Evolutionary conservation across 2,888 invertebrate species (phyloP).

Genomic region (Dexiosoma caninum): DNA sequence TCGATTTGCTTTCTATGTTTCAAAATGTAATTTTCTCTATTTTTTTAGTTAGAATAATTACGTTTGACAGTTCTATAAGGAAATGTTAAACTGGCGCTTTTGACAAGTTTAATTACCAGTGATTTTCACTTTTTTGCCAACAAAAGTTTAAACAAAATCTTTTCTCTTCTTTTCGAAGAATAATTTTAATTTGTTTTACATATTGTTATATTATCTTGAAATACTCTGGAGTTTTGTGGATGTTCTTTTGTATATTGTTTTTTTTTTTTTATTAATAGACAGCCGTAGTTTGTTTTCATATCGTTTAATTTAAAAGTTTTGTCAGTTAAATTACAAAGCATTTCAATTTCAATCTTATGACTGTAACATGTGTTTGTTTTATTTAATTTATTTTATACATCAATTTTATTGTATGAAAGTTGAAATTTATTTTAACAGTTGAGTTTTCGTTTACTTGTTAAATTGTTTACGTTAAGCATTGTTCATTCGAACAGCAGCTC

Average conservation of each 20-base stretch:
- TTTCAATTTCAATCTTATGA: slow-evolving; percentile 24
- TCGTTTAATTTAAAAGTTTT: slow-evolving; percentile 41
- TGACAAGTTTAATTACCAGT: slow-evolving; percentile 32
- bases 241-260: slow-evolving; percentile 37
- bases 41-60: not conserved
- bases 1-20: not conserved
- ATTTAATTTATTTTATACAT: too few relatives aligned
- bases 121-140: slow-evolving; percentile 17
- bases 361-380: not conserved
- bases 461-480: not conserved
- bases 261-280: too few relatives aligned
- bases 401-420: too few relatives aligned
- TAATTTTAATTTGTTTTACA: not conserved
- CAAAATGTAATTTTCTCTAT: not conserved
- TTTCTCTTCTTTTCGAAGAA: not conserved
- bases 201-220: slow-evolving; percentile 1
- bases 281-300: too few relatives aligned
- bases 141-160: not conserved
- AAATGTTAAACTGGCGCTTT: slow-evolving; percentile 47
- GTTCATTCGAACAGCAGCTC: not conserved
- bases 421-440: slow-evolving; percentile 11
- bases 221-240: slow-evolving; percentile 8
- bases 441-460: not conserved
- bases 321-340: slow-evolving; percentile 1
- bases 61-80: not conserved